Base-by-base conservation (phyloP, 2,888 invertebrate species). In the Germaria angustata region DNA sequence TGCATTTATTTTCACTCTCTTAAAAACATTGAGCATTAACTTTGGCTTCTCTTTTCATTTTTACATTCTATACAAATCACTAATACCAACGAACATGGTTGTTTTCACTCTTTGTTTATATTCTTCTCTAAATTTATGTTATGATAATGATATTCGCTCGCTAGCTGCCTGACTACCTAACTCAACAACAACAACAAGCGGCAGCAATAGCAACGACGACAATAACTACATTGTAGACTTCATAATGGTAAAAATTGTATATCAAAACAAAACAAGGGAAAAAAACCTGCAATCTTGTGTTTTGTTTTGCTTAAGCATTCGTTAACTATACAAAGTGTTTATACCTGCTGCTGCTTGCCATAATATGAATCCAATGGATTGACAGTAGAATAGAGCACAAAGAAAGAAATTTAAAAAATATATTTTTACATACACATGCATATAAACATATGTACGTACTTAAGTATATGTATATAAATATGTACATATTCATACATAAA, bases 221-320 rank as follows among this genome's bases (percentile, higher is more conserved):
- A 51, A 32, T 53, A 53, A 39, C 51, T 71, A 55, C 34, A 57
- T 36, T 36, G 34, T 51, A 13, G 41, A 65, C 36, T 32, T 80
- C 44, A 63, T 75, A 44, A 44, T 78, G 55, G 46, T 73, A 36
- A 80, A 80, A 80, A 76, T 53, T 80, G 41, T 76, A 72, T 72
- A 84, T 41, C 80, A 78, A 80, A 84, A 80, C 76, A 79, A 80
- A 80, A 75, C 80, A 77, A 80, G 55, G 49, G 49, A 81, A 77
- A 59, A 71, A 69, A 82, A 75, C 76, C 69, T 84, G 78, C 86
- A 88, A 84, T 89, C 86, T 84, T 81, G 80, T 69, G 87, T 89
- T 89, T 89, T 89, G 89, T 89, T 89, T 89, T 89, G 89, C 87
- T 89, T 89, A 57, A 39, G 63, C 85, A 84, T 89, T 89, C 89